Conservation (phyloP, 2,888 invertebrate genomes). For the Drosophila histrio region DNA sequence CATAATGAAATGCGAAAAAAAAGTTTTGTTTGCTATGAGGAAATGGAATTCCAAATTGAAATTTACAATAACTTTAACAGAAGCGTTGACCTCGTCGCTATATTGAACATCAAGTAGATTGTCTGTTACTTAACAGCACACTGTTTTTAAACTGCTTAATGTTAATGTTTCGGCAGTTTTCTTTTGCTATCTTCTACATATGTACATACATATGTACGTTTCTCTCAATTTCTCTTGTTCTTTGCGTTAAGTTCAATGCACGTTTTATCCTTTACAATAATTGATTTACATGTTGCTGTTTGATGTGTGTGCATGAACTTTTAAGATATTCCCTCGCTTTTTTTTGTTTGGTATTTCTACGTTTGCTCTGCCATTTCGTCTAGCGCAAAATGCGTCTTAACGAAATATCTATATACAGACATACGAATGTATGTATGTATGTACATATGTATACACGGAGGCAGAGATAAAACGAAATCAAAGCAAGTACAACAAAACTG, state of each 20-base stretch:
- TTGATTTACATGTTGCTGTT: slow-evolving; percentile 51
- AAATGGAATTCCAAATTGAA: slow-evolving; percentile 66
- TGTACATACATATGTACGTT: too few species aligned
- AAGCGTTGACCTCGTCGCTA: slow-evolving; percentile 48
- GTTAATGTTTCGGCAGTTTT: background rate
- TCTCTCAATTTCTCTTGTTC: too few species aligned
- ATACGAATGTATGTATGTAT: background rate
- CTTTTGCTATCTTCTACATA: too few species aligned
- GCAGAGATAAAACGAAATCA: slow-evolving; percentile 8
- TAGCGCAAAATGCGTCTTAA: slow-evolving; percentile 72
- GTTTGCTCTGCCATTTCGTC: slow-evolving; percentile 49
- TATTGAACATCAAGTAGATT: background rate
- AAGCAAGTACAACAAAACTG: slow-evolving; percentile 5
- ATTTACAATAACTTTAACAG: slow-evolving; percentile 18
- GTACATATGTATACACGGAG: slow-evolving; percentile 7
- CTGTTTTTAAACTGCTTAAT: background rate
- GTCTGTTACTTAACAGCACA: slow-evolving; percentile 19
- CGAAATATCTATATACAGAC: slow-evolving; percentile 20
- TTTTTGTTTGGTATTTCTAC: slow-evolving; percentile 2
- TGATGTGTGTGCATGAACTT: slow-evolving; percentile 71
- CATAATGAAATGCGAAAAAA: slow-evolving; percentile 14
- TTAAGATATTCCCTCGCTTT: slow-evolving; percentile 63
- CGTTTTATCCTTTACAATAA: slow-evolving; percentile 73
- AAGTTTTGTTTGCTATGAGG: slow-evolving; percentile 55
- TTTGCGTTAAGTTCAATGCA: slow-evolving; percentile 56